phyloP scores from a whole-genome alignment of 2,888 invertebrate species.

The Micoletzkya japonica region DNA sequence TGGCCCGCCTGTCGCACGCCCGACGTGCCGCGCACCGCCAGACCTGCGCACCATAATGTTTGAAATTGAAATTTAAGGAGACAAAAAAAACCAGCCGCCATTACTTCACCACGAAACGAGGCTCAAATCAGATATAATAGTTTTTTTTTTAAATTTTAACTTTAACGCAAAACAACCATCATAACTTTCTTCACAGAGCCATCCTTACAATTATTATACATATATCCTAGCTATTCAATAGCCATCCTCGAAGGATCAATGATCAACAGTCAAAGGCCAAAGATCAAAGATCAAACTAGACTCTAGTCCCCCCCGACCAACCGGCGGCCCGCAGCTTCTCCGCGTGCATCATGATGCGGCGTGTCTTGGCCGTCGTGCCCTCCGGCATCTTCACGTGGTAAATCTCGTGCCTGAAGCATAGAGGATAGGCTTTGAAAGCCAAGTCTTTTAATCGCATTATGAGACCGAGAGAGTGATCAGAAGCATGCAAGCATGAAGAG shows the following conservation, averaged over 20 bases:
- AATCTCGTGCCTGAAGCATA: slow-evolving; percentile 57
- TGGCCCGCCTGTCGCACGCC: slow-evolving; percentile 51
- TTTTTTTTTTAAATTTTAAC: no score
- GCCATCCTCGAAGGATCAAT: no score
- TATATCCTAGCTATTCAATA: no score
- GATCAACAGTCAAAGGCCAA: no score
- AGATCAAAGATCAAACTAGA: no score
- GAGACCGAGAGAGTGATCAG: neutral
- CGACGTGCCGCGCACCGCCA: slow-evolving; percentile 49
- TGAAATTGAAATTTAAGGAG: neutral
- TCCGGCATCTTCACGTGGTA: slow-evolving; percentile 58
- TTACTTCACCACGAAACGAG: neutral
- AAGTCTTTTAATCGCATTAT: neutral
- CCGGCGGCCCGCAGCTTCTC: slow-evolving; percentile 41
- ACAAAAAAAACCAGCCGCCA: neutral
- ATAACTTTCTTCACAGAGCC: no score
- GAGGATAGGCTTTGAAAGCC: no score
- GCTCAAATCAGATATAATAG: no score
- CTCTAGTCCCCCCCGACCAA: no score
- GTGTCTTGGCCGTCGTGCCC: slow-evolving; percentile 49
- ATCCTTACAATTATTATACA: no score
- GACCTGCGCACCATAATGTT: slow-evolving; percentile 32
- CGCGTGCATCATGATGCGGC: slow-evolving; percentile 46
- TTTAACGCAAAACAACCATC: no score
- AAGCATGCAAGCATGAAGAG: no score